These are phyloP conservation scores for Carcharodon carcharias DNA, from an alignment of 2,797 vertebrate species.

Conservation along the genomic window DNA sequence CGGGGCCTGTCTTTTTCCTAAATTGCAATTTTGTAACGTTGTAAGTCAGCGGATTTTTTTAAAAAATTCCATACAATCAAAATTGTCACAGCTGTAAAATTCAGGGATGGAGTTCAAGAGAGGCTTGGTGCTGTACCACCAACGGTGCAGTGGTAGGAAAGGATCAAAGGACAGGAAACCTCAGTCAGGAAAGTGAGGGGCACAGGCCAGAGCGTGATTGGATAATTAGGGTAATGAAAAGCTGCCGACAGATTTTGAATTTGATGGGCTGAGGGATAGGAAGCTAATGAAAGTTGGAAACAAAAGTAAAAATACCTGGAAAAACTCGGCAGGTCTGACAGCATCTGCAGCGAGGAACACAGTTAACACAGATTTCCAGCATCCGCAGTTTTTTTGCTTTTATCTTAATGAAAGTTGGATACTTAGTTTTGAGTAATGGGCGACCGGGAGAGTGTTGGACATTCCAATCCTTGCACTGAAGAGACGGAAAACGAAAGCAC, in stretches of 20 bases:
- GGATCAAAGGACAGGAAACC: not conserved
- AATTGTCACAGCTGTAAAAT: not conserved
- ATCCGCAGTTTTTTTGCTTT: too few species aligned
- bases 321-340: too few species aligned
- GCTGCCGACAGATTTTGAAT: not conserved
- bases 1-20: not conserved
- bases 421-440: not conserved
- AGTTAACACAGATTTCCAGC: too few species aligned
- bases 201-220: not conserved
- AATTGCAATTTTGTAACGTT: not conserved
- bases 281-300: not conserved
- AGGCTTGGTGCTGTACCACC: not conserved
- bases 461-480: not conserved
- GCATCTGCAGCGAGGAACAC: too few species aligned
- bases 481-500: not conserved
- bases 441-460: not conserved
- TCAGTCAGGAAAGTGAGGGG: not conserved
- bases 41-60: not conserved
- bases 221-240: not conserved
- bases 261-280: not conserved
- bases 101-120: not conserved
- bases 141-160: not conserved
- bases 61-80: not conserved
- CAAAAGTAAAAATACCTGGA: too few species aligned
- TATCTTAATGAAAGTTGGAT: too few species aligned